Base-by-base conservation (phyloP, 1,140 invertebrate species). In the Drosophila ironensis region DNA sequence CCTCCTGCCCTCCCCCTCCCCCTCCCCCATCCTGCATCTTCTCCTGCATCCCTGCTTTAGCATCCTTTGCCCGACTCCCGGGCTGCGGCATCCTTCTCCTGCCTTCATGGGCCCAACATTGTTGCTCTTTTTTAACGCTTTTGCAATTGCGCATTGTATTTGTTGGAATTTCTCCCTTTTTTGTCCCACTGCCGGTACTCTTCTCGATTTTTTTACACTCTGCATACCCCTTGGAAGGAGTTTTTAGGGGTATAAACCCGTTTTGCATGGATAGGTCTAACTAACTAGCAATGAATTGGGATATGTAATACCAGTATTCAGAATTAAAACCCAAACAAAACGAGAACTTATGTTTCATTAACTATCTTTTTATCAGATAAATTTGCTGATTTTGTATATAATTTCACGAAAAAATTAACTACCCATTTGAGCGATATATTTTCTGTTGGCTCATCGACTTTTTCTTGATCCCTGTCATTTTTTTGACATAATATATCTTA, bases 101-200 rank as follows among this genome's bases (percentile, higher is more conserved):
- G n/a, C 17, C 40, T 40, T 22, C 44, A 27, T 38, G 46, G 56
- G 46, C 63, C 47, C 73, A 77, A 82, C 78, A 84, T 82, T 82
- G 78, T 82, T 82, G 78, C 73, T 78, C 80, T 84, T 84, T n/a
- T 82, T 82, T 73, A 82, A 82, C 69, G 78, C 73, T 73, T 72
- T 82, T 77, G 61, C 67, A 71, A 61, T 70, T 80, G 78, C 71
- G 72, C 78, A 78, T 82, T 82, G 78, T 82, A 82, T 82, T 82
- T 84, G 78, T 73, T 84, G 73, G 78, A 67, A 84, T 78, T 82
- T 24, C 14, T 40, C 22, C 22, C 12, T 5, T 45, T 19, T 8
- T 17, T 25, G 8, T 16, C 7, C 6, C 30, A 14, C 30, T 12
- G 30, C 38, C 28, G 9, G 28, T 22, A 28, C 60, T 60, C 45